phyloP scores from a whole-genome alignment of 2,797 vertebrate species.

The Calcarius lapponicus region DNA sequence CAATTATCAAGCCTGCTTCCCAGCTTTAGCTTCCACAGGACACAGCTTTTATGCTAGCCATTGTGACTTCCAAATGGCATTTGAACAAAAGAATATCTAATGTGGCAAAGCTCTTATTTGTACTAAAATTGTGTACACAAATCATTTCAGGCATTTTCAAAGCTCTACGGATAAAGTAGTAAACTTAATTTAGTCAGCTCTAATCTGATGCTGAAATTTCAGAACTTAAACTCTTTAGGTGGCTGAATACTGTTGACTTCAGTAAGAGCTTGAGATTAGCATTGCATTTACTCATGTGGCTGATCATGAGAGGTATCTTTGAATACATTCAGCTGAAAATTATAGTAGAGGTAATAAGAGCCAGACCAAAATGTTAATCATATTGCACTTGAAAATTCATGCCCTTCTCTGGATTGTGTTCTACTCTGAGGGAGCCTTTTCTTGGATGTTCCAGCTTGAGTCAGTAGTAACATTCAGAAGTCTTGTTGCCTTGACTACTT shows the following conservation, averaged over 20 bases:
- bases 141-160: neutral
- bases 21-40: conserved; percentile 19
- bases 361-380: neutral
- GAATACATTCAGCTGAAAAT: neutral
- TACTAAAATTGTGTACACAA: conserved; percentile 14
- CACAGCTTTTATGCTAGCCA: conserved; percentile 8
- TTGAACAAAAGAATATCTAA: conserved; percentile 61
- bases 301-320: neutral
- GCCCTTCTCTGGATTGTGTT: neutral
- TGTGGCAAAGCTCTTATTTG: conserved; percentile 42
- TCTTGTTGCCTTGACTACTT: conserved; percentile 1
- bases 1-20: neutral
- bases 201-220: neutral
- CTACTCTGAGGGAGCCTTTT: neutral
- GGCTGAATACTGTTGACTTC: neutral
- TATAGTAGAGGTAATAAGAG: neutral
- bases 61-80: conserved; percentile 33
- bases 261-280: neutral
- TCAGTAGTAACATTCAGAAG: neutral
- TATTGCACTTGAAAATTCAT: neutral
- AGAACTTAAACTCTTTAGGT: neutral
- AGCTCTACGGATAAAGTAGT: neutral
- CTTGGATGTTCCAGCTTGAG: conserved; percentile 28
- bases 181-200: conserved; percentile 14
- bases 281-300: neutral